A percentile compares a stretch with the other conserved stretches of the same genome.
Conservation (phyloP, 2,797 vertebrate species). For the Emydoidea blandingii region DNA sequence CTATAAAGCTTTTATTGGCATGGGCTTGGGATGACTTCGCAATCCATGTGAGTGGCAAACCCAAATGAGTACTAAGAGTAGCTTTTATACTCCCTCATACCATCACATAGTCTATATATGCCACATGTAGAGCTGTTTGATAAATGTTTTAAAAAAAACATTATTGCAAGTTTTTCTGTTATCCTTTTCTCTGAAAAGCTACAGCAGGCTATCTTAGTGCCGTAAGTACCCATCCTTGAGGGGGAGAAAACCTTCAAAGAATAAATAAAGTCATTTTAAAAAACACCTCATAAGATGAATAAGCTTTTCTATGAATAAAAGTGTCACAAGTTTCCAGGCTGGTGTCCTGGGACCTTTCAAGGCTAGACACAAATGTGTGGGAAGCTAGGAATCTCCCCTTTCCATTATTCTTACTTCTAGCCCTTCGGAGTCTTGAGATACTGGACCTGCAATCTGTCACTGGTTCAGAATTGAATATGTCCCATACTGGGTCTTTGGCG, state of each 20-base stretch:
- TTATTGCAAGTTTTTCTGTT: neutral
- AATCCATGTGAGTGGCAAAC: constrained; percentile 31
- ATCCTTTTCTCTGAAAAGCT: constrained; percentile 23
- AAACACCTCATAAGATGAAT: neutral
- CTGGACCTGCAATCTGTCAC: neutral
- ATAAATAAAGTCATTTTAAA: neutral
- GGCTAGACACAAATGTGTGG: neutral
- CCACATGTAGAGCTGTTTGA: neutral
- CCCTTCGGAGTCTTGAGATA: neutral
- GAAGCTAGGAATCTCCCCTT: constrained; percentile 59
- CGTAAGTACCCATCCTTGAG: neutral
- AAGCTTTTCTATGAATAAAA: neutral
- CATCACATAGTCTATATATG: neutral
- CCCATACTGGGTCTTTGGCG: neutral
- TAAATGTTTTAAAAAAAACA: neutral
- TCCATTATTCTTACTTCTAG: neutral
- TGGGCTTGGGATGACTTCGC: neutral
- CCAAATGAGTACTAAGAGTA: neutral
- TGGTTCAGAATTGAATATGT: neutral
- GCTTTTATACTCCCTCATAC: neutral
- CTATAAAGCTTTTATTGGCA: constrained; percentile 50
- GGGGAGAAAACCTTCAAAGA: neutral
- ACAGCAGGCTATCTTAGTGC: neutral
- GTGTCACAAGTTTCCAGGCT: constrained; percentile 14
- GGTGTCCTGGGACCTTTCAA: constrained; percentile 45